Conservation (phyloP, 2,113 vertebrate genomes). For the Muntiacus muntjak region DNA sequence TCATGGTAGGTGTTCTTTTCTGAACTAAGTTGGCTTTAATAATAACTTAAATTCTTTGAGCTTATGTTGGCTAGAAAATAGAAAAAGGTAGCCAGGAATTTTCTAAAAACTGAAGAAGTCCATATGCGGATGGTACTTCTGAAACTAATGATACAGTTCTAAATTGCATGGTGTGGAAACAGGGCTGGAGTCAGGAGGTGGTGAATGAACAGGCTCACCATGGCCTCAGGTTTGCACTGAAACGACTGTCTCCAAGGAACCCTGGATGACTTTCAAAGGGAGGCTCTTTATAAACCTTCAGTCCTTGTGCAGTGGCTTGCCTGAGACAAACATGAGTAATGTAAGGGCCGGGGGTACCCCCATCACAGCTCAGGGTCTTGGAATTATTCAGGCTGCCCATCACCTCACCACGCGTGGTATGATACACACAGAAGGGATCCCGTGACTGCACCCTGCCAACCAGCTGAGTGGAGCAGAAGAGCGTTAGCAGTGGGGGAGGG, state of each 20-base stretch:
- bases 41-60: constrained; percentile 2
- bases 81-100: neutral
- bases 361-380: neutral
- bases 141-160: neutral
- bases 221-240: neutral
- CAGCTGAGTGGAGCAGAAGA: neutral
- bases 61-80: neutral
- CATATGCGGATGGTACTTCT: neutral
- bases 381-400: neutral
- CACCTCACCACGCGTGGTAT: no score
- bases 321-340: neutral
- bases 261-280: neutral
- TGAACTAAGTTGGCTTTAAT: neutral
- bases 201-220: neutral
- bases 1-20: neutral
- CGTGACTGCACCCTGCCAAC: neutral
- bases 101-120: neutral
- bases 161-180: neutral
- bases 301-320: neutral
- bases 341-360: neutral
- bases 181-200: neutral
- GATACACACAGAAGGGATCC: neutral
- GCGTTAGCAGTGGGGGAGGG: neutral
- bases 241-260: neutral
- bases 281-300: neutral